Percentiles rank a stretch among this genome's conserved stretches.
These are phyloP conservation scores for Margarornis squamiger DNA, from an alignment of 2,797 vertebrate species.

Conservation along the genomic window DNA sequence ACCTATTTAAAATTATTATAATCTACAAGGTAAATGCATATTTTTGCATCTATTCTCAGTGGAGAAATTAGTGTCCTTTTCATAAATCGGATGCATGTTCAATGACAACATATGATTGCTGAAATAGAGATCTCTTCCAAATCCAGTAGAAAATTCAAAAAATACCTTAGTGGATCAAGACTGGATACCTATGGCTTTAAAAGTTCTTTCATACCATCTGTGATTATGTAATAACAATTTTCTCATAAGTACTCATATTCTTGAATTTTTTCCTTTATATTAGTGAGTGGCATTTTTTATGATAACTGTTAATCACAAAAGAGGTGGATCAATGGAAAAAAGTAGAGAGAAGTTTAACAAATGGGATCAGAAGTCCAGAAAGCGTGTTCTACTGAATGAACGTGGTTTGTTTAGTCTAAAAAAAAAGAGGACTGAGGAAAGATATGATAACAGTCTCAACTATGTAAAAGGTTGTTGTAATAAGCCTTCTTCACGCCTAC, in stretches of 20 bases:
- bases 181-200: neutral
- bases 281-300: neutral
- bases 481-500: neutral
- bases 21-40: neutral
- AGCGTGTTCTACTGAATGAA: neutral
- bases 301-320: neutral
- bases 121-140: neutral
- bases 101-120: neutral
- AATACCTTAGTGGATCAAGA: neutral
- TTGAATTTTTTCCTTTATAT: neutral
- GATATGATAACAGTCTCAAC: slow-evolving; percentile 48
- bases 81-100: neutral
- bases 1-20: neutral
- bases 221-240: neutral
- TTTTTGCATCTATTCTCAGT: neutral
- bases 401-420: slow-evolving; percentile 59
- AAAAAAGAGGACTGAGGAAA: neutral
- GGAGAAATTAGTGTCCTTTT: neutral
- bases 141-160: neutral
- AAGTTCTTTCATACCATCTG: neutral
- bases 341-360: neutral
- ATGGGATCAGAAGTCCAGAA: neutral
- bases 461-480: slow-evolving; percentile 41
- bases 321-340: neutral
- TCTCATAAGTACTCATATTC: neutral